Percentiles rank a stretch among this genome's conserved stretches.
Evolutionary conservation across 2,888 invertebrate species (phyloP).

Genomic region (Amorpha juglandis): DNA sequence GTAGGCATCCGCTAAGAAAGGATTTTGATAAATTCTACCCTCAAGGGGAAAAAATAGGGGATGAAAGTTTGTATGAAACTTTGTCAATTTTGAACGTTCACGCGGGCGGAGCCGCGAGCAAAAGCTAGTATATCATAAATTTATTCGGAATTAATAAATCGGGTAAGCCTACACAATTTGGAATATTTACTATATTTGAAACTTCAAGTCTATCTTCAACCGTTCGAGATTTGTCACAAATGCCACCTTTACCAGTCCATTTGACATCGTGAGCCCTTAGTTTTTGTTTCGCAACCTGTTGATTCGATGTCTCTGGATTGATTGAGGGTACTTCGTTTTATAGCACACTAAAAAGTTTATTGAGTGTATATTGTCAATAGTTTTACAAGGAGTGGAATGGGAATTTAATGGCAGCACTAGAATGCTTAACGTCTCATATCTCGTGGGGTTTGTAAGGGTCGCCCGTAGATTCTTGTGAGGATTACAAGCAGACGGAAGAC

Average conservation of each 20-base stretch:
- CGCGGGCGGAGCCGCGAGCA: too few relatives aligned
- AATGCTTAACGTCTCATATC: neutral
- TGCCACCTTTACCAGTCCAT: neutral
- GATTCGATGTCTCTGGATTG: conserved; percentile 7
- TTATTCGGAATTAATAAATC: too few relatives aligned
- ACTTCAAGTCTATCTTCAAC: neutral
- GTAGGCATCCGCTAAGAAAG: too few relatives aligned
- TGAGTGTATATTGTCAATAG: neutral
- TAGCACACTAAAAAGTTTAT: conserved; percentile 18
- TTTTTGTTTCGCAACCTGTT: conserved; percentile 14
- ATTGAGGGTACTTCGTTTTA: conserved; percentile 11
- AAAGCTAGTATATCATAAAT: too few relatives aligned
- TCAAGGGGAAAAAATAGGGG: too few relatives aligned
- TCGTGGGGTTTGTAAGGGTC: too few relatives aligned
- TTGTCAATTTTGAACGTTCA: too few relatives aligned
- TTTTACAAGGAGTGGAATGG: neutral
- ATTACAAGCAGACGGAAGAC: too few relatives aligned
- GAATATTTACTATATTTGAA: neutral
- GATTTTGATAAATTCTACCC: too few relatives aligned
- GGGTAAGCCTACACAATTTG: neutral
- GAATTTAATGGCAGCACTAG: neutral
- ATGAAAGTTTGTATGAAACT: too few relatives aligned
- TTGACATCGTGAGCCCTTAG: neutral
- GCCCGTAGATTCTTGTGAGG: too few relatives aligned
- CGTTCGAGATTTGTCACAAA: neutral